Evolutionary conservation across 2,797 vertebrate genomes (phyloP), one percentile per base, ranked within the genome.

Genomic region (Amniataba percoides): DNA sequence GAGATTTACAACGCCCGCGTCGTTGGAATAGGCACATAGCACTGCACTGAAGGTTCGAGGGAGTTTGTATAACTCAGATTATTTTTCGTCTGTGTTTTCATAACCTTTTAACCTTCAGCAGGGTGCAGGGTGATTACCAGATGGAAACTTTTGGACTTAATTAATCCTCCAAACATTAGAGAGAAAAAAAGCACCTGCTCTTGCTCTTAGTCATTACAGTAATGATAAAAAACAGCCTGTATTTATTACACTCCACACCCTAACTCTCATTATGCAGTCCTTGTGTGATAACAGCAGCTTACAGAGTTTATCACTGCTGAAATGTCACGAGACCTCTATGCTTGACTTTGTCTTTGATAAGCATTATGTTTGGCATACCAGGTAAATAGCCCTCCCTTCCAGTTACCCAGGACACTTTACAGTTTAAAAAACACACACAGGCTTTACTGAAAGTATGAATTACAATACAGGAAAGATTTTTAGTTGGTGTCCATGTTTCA

Each of bases 51-150:
- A 19, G 8, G 64, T 63, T 67, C 16, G 18, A 34, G 56, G 64
- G 48, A 75, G 69, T 74, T 68, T 59, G 43, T 62, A 62, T n/a
- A 42, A 21, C 42, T 52, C 49, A 36, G 39, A 74, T 78, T 74
- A 55, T 78, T 82, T 65, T 76, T 42, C 6, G 1, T 73, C 48
- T 43, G 58, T 77, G 57, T 69, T 80, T 83, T 60, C 11, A 49
- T 45, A 69, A 63, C 69, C 80, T 64, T 76, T 68, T 43, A 53
- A 67, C 49, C 68, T 64, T 81, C 56, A 60, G 34, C 62, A 0
- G 16, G 12, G 13, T 2, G 40, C 61, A 23, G 14, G 31, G 31
- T 57, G n/a, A 70, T 48, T 21, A 56, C 2, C 0, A n/a, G 66
- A 51, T 39, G 40, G 43, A 55, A 77, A 51, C 46, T 25, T 27